Evolutionary conservation across 2,113 vertebrate genomes (phyloP), one percentile per base, ranked within the genome.

Genomic region (Pseudorhombus dupliciocellatus): DNA sequence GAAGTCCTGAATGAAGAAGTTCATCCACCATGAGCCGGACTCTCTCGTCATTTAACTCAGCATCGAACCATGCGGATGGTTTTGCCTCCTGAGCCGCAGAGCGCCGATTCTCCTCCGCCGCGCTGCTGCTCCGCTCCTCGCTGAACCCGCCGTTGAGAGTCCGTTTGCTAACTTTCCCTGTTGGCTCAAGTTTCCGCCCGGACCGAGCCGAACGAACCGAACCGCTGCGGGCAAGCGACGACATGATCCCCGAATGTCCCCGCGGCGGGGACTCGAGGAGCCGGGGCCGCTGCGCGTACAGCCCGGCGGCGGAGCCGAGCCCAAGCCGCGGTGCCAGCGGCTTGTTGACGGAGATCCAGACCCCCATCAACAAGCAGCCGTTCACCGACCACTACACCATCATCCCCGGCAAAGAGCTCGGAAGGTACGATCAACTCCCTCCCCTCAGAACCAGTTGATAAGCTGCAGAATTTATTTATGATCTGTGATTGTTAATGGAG

Each of bases 371-470:
- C 64, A 82, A 7, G 12, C 91, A 92, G 18, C 75, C 86, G 1
- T 93, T 94, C 80, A 84, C 67, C 58, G 92, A 92, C 18, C 77
- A 85, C 82, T 94, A 92, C 92, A 87, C 77, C 42, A 78, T 93
- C 25, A 90, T 89, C 58, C 93, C 92, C 16, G 90, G 92, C 0
- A 90, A 80, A 50, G 92, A 92, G 40, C 89, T 93, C 4, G 92
- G 92, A 48, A 88, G 92, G 93, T 92, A 78, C 24, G 70, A 34
- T 2, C 1, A 4, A 14, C 14, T 37, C 10, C 10, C 34, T 46
- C 2, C 3, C 16, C 16, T 4, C 42, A 18, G 15, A 18, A 7
- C 42, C 42, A 16, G 42, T 3, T 11, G 34, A 11, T 37, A 3
- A 37, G 34, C 4, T 11, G 12, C 11, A 10, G 34, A 37, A 37